A percentile compares a stretch with the other conserved stretches of the same genome.
Evolutionary conservation across 92 coral and sea anemone genomes (phyloP).

Genomic region (Palythoa grandis): DNA sequence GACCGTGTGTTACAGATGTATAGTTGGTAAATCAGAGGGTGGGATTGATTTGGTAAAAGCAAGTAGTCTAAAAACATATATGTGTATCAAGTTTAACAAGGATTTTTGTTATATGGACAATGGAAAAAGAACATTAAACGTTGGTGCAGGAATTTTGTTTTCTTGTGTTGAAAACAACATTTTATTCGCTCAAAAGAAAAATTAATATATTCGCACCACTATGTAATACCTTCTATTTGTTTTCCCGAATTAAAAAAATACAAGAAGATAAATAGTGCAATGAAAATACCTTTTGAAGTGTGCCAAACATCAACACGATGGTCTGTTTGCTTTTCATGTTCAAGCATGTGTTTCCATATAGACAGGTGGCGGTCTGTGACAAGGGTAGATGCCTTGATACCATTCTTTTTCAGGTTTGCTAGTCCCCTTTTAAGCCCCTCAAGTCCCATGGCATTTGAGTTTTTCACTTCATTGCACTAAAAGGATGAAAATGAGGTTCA

Average conservation of each 20-base stretch:
- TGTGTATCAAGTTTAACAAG: not conserved
- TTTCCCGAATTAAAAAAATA: not conserved
- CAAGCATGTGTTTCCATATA: not conserved
- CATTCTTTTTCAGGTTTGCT: not conserved
- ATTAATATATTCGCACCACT: not conserved
- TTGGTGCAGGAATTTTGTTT: not conserved
- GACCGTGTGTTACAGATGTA: not conserved
- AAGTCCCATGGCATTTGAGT: conserved; percentile 20
- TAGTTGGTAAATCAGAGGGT: not conserved
- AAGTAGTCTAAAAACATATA: not conserved
- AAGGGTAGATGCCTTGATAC: not conserved
- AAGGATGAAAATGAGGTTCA: not conserved
- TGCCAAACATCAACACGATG: conserved; percentile 24
- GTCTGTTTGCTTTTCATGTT: conserved; percentile 1
- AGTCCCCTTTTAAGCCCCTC: conserved; percentile 16
- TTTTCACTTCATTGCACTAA: conserved; percentile 2
- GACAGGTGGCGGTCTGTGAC: not conserved
- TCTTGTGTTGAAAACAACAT: not conserved
- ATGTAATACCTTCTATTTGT: not conserved
- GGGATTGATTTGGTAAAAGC: not conserved
- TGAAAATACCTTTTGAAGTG: conserved; percentile 25
- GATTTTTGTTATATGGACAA: not conserved
- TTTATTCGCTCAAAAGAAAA: not conserved
- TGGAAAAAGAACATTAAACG: not conserved
- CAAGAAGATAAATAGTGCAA: not conserved